These are phyloP conservation scores for Pandion haliaetus DNA, from an alignment of 2,113 vertebrate species.

Conservation along the genomic window DNA sequence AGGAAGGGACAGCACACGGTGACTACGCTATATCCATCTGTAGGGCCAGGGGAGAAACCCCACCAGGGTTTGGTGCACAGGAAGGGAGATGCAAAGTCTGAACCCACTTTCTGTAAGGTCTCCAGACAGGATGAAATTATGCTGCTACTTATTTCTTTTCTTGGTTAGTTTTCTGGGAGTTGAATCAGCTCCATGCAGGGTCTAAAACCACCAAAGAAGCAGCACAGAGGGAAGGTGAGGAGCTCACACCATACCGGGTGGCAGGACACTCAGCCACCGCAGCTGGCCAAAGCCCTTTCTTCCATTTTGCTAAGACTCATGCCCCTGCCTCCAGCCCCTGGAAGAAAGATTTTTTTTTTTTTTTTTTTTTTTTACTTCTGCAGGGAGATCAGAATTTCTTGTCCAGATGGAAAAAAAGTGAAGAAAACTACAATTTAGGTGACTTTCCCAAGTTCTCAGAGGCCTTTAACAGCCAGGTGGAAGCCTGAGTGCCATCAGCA, in stretches of 20 bases:
- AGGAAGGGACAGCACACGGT: neutral
- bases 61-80: too few species aligned
- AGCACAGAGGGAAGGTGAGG: neutral
- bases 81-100: neutral
- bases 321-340: neutral
- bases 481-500: neutral
- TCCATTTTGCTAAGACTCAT: neutral
- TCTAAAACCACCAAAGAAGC: neutral
- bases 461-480: neutral
- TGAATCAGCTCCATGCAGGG: neutral
- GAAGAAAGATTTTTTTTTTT: neutral
- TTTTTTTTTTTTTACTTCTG: neutral
- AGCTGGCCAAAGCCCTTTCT: neutral
- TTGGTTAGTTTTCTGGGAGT: neutral
- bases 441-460: neutral
- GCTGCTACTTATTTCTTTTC: neutral
- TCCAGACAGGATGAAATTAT: neutral
- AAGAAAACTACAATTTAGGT: neutral
- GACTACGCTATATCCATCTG: neutral
- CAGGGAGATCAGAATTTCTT: neutral
- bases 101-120: neutral
- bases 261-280: neutral
- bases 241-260: neutral
- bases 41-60: neutral
- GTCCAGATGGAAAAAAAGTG: neutral